Percentiles rank a stretch among this genome's conserved stretches.
Evolutionary conservation across 1,140 invertebrate species (phyloP).

Genomic region (Drosophila murphyi): DNA sequence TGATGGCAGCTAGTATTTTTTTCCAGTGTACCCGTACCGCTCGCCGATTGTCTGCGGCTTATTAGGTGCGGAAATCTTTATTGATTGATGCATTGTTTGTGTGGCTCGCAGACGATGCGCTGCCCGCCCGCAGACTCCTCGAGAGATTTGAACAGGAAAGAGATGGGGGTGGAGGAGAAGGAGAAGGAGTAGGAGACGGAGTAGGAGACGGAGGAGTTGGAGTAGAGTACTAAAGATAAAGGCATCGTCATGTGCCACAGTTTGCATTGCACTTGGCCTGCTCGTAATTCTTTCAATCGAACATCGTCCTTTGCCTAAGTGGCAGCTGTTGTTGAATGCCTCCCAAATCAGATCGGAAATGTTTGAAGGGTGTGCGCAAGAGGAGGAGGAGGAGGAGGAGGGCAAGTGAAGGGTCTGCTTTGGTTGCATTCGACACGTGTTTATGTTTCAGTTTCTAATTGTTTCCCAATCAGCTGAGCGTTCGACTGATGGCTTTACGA

Average conservation of each 20-base stretch:
- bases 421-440: constrained; percentile 22
- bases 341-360: not conserved
- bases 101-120: constrained; percentile 58
- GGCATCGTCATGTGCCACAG: constrained; percentile 45
- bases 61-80: constrained; percentile 83
- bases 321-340: constrained; percentile 33
- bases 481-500: constrained; percentile 1
- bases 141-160: not conserved
- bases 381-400: not conserved
- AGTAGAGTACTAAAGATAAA: not conserved
- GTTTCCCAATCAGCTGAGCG: constrained; percentile 11
- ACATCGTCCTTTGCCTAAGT: constrained; percentile 56
- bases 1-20: no score
- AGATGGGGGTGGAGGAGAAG: not conserved
- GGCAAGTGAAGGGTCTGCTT: not conserved
- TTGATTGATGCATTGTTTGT: constrained; percentile 81
- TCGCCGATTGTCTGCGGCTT: constrained; percentile 61
- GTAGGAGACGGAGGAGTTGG: no score
- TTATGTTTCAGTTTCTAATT: constrained; percentile 34
- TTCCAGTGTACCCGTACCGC: not conserved
- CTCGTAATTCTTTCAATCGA: constrained; percentile 74
- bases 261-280: constrained; percentile 41
- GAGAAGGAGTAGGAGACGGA: not conserved
- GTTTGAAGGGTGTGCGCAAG: not conserved
- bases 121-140: constrained; percentile 61